A percentile compares a stretch with the other conserved stretches of the same genome.
Evolutionary conservation across 2,888 invertebrate species (phyloP).

Genomic region (Melikaiella ostensackeni): DNA sequence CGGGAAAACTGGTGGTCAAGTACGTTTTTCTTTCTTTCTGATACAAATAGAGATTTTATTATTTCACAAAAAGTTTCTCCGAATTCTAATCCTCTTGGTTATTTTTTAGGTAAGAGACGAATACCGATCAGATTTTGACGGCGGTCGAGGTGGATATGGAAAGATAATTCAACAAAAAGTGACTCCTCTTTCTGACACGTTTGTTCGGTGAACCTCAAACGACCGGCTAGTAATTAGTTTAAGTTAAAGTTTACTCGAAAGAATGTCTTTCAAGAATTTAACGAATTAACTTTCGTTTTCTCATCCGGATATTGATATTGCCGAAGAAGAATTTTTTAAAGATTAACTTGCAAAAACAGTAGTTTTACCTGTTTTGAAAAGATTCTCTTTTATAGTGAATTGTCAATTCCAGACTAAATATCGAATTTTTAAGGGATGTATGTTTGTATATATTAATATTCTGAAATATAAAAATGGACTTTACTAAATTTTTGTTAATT

Average conservation of each 20-base stretch:
- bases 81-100: not conserved
- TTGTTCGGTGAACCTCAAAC: slow-evolving; percentile 10
- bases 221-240: not conserved
- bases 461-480: not conserved
- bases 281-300: not conserved
- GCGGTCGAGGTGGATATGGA: slow-evolving; percentile 98
- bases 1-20: slow-evolving; percentile 99
- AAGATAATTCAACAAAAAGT: slow-evolving; percentile 94
- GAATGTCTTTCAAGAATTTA: not conserved
- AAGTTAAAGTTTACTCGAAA: not conserved
- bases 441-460: not conserved
- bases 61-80: not conserved
- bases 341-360: not conserved
- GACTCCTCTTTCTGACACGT: slow-evolving; percentile 61
- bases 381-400: not conserved
- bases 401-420: not conserved
- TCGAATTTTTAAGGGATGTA: not conserved
- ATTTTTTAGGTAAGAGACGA: slow-evolving; percentile 93
- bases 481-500: not conserved
- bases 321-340: not conserved
- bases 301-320: not conserved
- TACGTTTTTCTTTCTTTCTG: slow-evolving; percentile 69
- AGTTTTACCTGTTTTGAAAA: not conserved
- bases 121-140: slow-evolving; percentile 97
- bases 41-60: not conserved